Evolutionary conservation across 2,888 invertebrate genomes (phyloP).

Genomic region (Digitonthophagus gazella): DNA sequence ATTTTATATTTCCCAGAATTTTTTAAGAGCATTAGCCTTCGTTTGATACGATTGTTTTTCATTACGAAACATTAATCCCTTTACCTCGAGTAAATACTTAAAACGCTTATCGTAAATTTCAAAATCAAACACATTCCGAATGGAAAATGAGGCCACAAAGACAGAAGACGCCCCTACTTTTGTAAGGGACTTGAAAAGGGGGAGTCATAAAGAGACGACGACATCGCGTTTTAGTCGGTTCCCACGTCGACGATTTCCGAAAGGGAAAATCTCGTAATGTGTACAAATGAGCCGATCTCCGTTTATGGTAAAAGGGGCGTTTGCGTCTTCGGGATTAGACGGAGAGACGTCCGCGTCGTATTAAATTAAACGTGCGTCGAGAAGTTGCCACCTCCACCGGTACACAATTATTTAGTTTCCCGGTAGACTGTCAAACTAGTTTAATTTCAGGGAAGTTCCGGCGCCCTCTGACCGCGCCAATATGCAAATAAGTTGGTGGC

Average conservation of each 20-base stretch:
- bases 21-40: no score
- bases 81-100: not conserved
- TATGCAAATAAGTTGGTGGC: not conserved
- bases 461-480: not conserved
- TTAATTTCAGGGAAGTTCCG: conserved; percentile 12
- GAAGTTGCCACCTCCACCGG: not conserved
- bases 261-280: not conserved
- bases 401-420: conserved; percentile 19
- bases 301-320: not conserved
- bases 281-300: not conserved
- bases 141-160: not conserved
- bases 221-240: not conserved
- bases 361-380: not conserved
- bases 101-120: not conserved
- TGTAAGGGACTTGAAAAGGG: not conserved
- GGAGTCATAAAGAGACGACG: not conserved
- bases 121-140: not conserved
- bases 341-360: no score
- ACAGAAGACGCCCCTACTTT: not conserved
- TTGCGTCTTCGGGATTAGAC: not conserved
- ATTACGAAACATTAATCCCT: no score
- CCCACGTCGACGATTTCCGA: not conserved
- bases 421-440: conserved; percentile 13
- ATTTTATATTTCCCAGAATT: no score
- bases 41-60: no score